Evolutionary conservation across 2,888 invertebrate genomes (phyloP).

Genomic region (Thymelicus lineola): DNA sequence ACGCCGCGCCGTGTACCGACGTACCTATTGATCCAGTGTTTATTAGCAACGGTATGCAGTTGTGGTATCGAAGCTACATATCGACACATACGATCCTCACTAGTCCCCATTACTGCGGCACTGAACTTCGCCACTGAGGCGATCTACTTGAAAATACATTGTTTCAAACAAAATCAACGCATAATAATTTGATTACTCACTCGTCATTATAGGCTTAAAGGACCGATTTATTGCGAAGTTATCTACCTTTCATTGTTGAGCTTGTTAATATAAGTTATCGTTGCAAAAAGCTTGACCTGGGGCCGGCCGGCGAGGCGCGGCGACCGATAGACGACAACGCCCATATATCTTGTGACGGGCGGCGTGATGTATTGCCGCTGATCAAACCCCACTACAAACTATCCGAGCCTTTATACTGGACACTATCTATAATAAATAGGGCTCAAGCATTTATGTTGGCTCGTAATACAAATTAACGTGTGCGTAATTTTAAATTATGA

Average conservation of each 20-base stretch:
- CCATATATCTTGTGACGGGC: slow-evolving; percentile 66
- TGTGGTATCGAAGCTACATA: slow-evolving; percentile 30
- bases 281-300: slow-evolving; percentile 41
- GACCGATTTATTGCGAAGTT: slow-evolving; percentile 15
- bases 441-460: slow-evolving; percentile 36
- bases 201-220: not conserved
- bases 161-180: not conserved
- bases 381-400: slow-evolving; percentile 64
- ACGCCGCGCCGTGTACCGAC: slow-evolving; percentile 40
- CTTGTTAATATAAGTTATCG: slow-evolving; percentile 38
- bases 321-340: slow-evolving; percentile 62
- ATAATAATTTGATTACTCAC: slow-evolving; percentile 11
- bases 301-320: slow-evolving; percentile 50
- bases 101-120: slow-evolving; percentile 27
- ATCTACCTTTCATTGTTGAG: slow-evolving; percentile 19
- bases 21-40: slow-evolving; percentile 47
- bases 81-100: slow-evolving; percentile 3
- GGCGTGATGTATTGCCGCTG: slow-evolving; percentile 64
- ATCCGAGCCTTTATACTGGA: slow-evolving; percentile 48
- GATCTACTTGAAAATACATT: slow-evolving; percentile 14
- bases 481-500: slow-evolving; percentile 12
- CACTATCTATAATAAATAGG: slow-evolving; percentile 48
- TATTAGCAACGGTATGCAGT: slow-evolving; percentile 42
- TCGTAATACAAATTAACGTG: slow-evolving; percentile 10
- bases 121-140: slow-evolving; percentile 7